These are phyloP conservation scores for Reticulitermes lucifugus DNA, from an alignment of 2,888 invertebrate species.

Conservation along the genomic window DNA sequence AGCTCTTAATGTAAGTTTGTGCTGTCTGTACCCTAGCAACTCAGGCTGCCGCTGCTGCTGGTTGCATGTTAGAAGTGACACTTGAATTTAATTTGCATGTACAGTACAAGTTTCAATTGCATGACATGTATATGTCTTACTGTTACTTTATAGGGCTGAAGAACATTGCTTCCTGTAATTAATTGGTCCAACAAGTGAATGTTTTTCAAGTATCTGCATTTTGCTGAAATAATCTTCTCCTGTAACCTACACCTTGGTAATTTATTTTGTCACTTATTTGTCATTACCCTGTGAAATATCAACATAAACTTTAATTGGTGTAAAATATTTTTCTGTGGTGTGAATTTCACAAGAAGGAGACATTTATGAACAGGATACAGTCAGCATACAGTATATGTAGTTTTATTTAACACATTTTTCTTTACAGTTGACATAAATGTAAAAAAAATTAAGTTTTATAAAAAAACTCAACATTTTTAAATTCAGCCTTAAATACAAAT, in stretches of 20 bases:
- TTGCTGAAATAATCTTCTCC: no score
- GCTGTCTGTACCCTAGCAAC: not conserved
- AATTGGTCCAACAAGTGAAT: not conserved
- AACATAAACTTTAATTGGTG: not conserved
- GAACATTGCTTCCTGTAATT: not conserved
- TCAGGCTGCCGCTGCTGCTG: no score
- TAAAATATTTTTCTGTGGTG: not conserved
- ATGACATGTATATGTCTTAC: not conserved
- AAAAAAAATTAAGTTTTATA: no score
- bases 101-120: not conserved
- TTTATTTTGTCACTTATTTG: not conserved
- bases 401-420: no score
- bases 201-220: not conserved
- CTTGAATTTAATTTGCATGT: constrained; percentile 13
- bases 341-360: no score
- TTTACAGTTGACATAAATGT: no score
- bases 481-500: no score
- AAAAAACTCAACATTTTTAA: no score
- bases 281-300: not conserved
- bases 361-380: no score
- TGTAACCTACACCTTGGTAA: no score
- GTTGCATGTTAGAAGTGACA: constrained; percentile 3
- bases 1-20: constrained; percentile 78
- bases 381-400: no score
- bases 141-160: constrained; percentile 1